Evolutionary conservation across 2,113 vertebrate species (phyloP), one percentile per base, ranked within the genome.

Genomic region (Sinocyclocheilus anophthalmus): DNA sequence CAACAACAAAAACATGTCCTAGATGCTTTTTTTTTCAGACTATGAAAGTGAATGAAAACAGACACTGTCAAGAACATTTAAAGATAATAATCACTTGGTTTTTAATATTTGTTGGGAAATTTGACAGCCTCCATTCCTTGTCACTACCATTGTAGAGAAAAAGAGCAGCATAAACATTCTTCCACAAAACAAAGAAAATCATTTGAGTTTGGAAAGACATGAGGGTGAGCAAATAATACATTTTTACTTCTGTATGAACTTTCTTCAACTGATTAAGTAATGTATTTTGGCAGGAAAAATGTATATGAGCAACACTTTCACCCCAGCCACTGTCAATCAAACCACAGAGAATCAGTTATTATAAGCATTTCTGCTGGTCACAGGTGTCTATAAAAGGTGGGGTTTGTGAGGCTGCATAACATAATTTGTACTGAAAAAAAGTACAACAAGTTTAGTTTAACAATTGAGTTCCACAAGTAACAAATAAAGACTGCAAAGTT

Each of bases 251-350:
- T n/a, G n/a, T n/a, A n/a, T n/a, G n/a, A n/a, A n/a, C n/a, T n/a
- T n/a, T n/a, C n/a, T n/a, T n/a, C n/a, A n/a, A n/a, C n/a, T n/a
- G n/a, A n/a, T n/a, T n/a, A n/a, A n/a, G n/a, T n/a, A n/a, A 75
- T 55, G 70, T 30, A 88, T 39, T 30, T 87, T 53, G n/a, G 75
- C 63, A 14, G 39, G 50, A 6, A 13, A 69, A 9, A 2, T 65
- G 80, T n/a, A 72, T 86, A 16, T 75, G 55, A 48, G 84, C 82
- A 76, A 84, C 24, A n/a, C 80, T 45, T 84, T 86, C 67, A 73
- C 6, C 39, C 75, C 22, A 81, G 82, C 79, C 67, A 86, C 77
- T 89, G 88, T 42, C 88, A 91, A 90, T 88, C 57, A 89, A 45
- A 90, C 7, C 33, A 90, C 30, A 88, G 37, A 86, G 3, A 70